Evolutionary conservation across 2,113 vertebrate species (phyloP), one percentile per base, ranked within the genome.

Genomic region (Gadus chalcogrammus): DNA sequence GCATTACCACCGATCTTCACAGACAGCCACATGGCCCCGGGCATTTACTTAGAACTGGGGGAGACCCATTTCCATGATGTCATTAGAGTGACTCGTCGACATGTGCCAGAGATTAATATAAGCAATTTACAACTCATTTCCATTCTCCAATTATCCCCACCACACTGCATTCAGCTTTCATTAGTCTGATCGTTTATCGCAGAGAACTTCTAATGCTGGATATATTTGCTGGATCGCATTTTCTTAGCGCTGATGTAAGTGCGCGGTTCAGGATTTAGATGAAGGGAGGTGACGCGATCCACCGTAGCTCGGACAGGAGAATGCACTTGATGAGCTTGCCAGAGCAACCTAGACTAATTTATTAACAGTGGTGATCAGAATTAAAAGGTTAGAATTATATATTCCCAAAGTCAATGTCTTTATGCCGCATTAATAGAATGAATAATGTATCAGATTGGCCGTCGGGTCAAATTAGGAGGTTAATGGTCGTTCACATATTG

Each of bases 71-170:
- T 76, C 74, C 28, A 80, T 67, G 35, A n/a, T 77, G 64, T 79
- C 69, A 80, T 67, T 77, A 77, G 17, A 67, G 35, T 68, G 72
- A 35, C 70, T 67, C 70, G 78, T 77, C 75, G 77, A 79, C 48
- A 58, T 66, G 22, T 77, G 24, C 38, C 15, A 8, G 7, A 85
- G 86, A 90, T 81, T 78, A 84, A 90, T 88, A 85, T 61, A 13
- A 35, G 63, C 79, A 77, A 89, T 88, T 86, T 88, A 68, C 27
- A 75, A 71, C 0, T 22, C 66, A 85, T 87, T 90, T 85, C 64
- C 68, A 81, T 68, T 75, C 65, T 27, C 28, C 38, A 72, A 16
- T 59, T 61, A 78, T 76, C 78, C 82, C 87, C 53, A 72, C 76
- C 76, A 31, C 76, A 28, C 42, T 42, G 69, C 55, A 48, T 74